Percentiles rank a stretch among this genome's conserved stretches.
phyloP scores from a whole-genome alignment of 2,797 vertebrate species.

The Spheniscus humboldti region DNA sequence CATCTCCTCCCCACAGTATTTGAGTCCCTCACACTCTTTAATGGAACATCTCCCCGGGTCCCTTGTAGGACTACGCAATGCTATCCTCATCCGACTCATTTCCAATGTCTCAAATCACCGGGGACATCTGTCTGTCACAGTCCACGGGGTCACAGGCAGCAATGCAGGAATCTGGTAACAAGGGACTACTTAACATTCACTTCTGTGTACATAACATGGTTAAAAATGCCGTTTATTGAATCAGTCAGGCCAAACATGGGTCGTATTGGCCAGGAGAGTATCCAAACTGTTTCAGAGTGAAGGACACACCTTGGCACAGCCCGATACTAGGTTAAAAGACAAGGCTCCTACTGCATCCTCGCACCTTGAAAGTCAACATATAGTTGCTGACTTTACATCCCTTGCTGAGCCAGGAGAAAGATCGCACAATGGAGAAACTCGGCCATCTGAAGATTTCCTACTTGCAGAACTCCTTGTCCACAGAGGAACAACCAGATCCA shows the following conservation, averaged over 20 bases:
- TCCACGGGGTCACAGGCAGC: neutral
- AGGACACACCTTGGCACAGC: neutral
- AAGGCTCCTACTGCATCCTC: neutral
- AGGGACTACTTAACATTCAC: neutral
- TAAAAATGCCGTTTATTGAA: slow-evolving; percentile 1
- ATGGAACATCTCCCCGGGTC: neutral
- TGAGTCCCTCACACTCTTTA: neutral
- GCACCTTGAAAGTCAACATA: neutral
- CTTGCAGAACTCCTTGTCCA: neutral
- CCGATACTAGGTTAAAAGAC: neutral
- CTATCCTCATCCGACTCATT: neutral
- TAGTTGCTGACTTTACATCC: neutral
- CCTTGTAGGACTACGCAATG: neutral
- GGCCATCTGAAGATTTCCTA: neutral
- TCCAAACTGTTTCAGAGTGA: neutral
- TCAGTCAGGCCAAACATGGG: neutral
- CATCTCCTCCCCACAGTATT: neutral
- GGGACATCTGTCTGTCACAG: neutral
- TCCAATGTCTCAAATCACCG: neutral
- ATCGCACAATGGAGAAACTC: neutral
- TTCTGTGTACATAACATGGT: neutral
- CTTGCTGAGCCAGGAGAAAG: neutral
- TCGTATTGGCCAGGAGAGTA: neutral
- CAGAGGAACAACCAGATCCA: neutral
- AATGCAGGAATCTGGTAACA: neutral